These are phyloP conservation scores for Campoletis raptor DNA, from an alignment of 2,888 invertebrate species.

Conservation along the genomic window DNA sequence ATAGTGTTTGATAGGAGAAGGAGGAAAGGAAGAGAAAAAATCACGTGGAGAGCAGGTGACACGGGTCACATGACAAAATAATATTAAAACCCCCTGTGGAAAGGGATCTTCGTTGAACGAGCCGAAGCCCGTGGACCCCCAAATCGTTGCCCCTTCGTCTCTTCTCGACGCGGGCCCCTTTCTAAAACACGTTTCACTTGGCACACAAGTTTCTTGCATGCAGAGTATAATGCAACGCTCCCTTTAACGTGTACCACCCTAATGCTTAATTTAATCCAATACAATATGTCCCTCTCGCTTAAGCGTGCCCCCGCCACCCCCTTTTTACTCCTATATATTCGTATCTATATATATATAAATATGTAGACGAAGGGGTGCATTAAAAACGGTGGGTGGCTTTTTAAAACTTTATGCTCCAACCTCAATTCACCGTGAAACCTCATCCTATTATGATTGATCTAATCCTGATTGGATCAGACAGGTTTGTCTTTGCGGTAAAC, in stretches of 20 bases:
- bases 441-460: conserved; percentile 83
- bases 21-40: conserved; percentile 62
- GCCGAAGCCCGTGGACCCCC: conserved; percentile 55
- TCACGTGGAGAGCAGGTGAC: conserved; percentile 79
- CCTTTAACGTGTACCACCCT: conserved; percentile 73
- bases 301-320: conserved; percentile 50
- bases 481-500: conserved; percentile 77
- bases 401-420: conserved; percentile 81
- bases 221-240: conserved; percentile 76
- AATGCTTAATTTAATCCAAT: conserved; percentile 84
- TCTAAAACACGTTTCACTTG: conserved; percentile 82
- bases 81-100: conserved; percentile 68
- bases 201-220: conserved; percentile 81
- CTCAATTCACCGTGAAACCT: conserved; percentile 83
- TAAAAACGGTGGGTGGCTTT: conserved; percentile 82
- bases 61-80: conserved; percentile 80
- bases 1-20: conserved; percentile 65
- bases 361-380: conserved; percentile 71
- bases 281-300: conserved; percentile 80
- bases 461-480: conserved; percentile 81
- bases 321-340: conserved; percentile 5
- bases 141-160: conserved; percentile 26
- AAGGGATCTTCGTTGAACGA: conserved; percentile 49
- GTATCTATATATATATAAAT: conserved; percentile 29
- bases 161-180: conserved; percentile 63